These are phyloP conservation scores for Prunella fulvescens DNA, from an alignment of 2,113 vertebrate genomes.

Conservation along the genomic window DNA sequence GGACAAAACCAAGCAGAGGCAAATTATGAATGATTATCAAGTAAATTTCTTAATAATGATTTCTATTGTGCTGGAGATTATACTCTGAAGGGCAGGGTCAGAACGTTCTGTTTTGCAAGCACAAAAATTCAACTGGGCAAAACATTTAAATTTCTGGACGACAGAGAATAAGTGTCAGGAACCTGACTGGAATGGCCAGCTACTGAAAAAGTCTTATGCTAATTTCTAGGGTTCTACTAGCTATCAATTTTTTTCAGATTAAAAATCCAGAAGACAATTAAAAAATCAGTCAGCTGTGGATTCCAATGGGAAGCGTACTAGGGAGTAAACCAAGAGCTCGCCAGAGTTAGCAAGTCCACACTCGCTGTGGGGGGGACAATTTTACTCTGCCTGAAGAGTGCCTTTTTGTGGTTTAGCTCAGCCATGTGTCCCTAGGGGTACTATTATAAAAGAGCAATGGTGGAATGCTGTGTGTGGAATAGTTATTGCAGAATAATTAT, in stretches of 20 bases:
- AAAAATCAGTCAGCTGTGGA: slow-evolving; percentile 8
- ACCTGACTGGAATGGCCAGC: background rate
- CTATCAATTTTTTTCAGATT: background rate
- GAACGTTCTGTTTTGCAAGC: background rate
- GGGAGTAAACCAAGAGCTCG: slow-evolving; percentile 31
- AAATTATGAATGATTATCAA: background rate
- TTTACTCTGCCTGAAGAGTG: slow-evolving; percentile 53
- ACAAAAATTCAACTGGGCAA: background rate
- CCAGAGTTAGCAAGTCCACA: slow-evolving; percentile 65
- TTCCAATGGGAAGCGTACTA: slow-evolving; percentile 12
- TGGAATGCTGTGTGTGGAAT: slow-evolving; percentile 54
- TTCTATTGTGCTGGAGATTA: background rate
- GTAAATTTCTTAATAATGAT: background rate
- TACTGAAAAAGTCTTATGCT: background rate
- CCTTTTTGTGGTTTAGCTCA: slow-evolving; percentile 63
- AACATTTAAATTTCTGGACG: background rate
- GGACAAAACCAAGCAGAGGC: background rate
- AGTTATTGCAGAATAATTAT: slow-evolving; percentile 55
- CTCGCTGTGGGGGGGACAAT: slow-evolving; percentile 53
- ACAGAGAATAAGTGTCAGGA: background rate
- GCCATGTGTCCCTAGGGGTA: slow-evolving; percentile 45
- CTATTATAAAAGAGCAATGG: slow-evolving; percentile 59
- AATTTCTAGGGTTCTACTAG: background rate
- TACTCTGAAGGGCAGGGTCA: background rate
- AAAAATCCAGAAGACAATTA: background rate